phyloP scores from a whole-genome alignment of 2,888 invertebrate species.

The Drosophila greeni region DNA sequence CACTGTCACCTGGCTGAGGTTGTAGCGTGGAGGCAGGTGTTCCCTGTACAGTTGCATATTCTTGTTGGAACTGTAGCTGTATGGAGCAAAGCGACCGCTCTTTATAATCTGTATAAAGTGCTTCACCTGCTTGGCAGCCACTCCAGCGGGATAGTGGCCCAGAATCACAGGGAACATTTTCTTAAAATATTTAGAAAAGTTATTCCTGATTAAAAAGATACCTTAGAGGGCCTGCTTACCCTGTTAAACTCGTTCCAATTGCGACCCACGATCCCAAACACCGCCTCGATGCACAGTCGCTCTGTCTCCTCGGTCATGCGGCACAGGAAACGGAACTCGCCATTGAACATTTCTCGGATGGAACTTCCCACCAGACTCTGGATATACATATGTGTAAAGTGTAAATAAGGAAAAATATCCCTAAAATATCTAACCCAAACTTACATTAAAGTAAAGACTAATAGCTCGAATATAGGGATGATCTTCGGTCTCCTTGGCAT shows the following conservation, averaged over 20 bases:
- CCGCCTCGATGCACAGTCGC: slow-evolving; percentile 76
- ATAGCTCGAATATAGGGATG: slow-evolving; percentile 77
- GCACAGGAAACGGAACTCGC: slow-evolving; percentile 75
- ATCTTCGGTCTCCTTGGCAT: slow-evolving; percentile 77
- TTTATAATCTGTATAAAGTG: slow-evolving; percentile 82
- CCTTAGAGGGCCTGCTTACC: slow-evolving; percentile 46
- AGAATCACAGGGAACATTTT: slow-evolving; percentile 83
- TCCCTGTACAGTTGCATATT: slow-evolving; percentile 80
- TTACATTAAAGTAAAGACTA: slow-evolving; percentile 76
- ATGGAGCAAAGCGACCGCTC: slow-evolving; percentile 79
- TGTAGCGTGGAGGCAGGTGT: slow-evolving; percentile 80
- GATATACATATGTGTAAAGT: neutral
- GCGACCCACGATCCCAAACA: slow-evolving; percentile 77
- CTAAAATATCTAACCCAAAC: slow-evolving; percentile 14
- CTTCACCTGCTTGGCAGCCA: slow-evolving; percentile 81
- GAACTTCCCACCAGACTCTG: slow-evolving; percentile 77
- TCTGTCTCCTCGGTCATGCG: slow-evolving; percentile 77
- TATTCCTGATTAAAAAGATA: rapidly evolving
- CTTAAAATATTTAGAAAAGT: slow-evolving; percentile 67
- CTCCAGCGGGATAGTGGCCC: slow-evolving; percentile 83
- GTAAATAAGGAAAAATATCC: neutral
- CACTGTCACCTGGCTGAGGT: slow-evolving; percentile 79
- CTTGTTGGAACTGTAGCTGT: slow-evolving; percentile 80
- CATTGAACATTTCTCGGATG: slow-evolving; percentile 76
- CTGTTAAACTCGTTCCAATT: slow-evolving; percentile 77